A percentile compares a stretch with the other conserved stretches of the same genome.
phyloP scores from a whole-genome alignment of 2,797 vertebrate genomes.

The Pseudocheirus occidentalis region DNA sequence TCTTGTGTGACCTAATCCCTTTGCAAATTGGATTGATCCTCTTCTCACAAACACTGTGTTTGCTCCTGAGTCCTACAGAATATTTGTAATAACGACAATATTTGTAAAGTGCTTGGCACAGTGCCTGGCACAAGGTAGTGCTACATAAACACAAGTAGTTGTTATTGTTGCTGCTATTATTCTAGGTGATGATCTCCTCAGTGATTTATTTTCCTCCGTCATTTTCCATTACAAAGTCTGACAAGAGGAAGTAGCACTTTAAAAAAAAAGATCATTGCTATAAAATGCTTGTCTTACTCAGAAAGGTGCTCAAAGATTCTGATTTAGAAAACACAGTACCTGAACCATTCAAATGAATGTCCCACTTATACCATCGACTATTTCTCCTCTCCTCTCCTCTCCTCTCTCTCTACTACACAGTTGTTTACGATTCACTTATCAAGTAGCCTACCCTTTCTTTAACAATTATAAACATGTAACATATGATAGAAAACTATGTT shows the following conservation, averaged over 20 bases:
- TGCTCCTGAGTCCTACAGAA: background rate
- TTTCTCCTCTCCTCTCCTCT: background rate
- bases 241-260: background rate
- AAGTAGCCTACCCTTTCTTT: background rate
- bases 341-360: background rate
- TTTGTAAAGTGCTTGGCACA: background rate
- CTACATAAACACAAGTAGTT: background rate
- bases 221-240: constrained; percentile 1
- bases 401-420: background rate
- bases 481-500: background rate
- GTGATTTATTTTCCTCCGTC: background rate
- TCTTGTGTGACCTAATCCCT: background rate
- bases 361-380: background rate
- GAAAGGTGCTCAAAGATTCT: background rate
- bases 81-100: background rate
- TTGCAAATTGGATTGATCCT: background rate
- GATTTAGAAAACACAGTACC: background rate
- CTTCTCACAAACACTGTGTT: background rate
- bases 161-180: background rate
- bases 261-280: background rate
- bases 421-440: background rate
- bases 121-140: background rate
- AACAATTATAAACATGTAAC: background rate
- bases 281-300: background rate
- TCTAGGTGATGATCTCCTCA: background rate